A percentile compares a stretch with the other conserved stretches of the same genome.
These are phyloP conservation scores for Delichon dasypus DNA, from an alignment of 2,797 vertebrate genomes.

Conservation along the genomic window DNA sequence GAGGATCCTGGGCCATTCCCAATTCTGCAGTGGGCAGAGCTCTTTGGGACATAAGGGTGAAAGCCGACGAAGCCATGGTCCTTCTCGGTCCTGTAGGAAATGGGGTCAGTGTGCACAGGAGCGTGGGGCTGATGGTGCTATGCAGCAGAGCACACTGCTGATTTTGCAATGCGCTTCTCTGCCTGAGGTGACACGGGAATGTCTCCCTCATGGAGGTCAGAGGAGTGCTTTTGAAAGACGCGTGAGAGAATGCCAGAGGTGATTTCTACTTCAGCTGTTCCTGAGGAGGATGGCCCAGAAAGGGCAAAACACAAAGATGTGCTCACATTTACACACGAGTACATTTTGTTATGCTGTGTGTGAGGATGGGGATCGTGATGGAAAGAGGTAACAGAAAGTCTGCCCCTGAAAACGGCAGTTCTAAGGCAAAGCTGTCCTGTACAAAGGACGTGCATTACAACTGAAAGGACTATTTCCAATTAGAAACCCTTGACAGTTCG, in stretches of 20 bases:
- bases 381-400: background rate
- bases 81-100: background rate
- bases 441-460: background rate
- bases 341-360: rapidly evolving
- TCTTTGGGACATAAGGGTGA: background rate
- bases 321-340: background rate
- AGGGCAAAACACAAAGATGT: background rate
- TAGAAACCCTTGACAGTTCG: background rate
- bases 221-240: background rate
- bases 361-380: background rate
- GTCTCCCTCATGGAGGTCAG: background rate
- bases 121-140: background rate
- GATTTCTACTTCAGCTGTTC: background rate
- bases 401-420: background rate
- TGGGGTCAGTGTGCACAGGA: background rate
- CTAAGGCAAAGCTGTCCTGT: background rate
- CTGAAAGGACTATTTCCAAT: background rate
- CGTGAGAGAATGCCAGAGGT: background rate
- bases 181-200: background rate
- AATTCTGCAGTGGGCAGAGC: background rate
- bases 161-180: background rate
- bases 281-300: background rate
- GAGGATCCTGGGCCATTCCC: background rate
- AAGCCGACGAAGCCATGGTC: background rate
- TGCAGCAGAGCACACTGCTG: background rate